Percentiles rank a stretch among this genome's conserved stretches.
Evolutionary conservation across 37 sponge, comb jelly and placozoan genomes (phyloP).

Genomic region (Haliclona indistincta): DNA sequence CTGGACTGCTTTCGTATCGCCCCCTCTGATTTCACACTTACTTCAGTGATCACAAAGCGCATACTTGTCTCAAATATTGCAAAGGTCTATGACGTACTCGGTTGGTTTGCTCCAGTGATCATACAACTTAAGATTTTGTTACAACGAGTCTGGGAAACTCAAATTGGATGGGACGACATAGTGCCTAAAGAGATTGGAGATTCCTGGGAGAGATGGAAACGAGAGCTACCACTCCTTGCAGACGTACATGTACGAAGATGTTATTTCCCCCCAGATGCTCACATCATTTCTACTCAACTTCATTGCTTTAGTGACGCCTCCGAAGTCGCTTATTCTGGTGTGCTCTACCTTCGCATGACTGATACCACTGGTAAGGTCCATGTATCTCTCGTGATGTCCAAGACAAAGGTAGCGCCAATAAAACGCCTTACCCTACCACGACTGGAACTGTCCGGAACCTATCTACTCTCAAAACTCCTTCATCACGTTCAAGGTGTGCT

Average conservation of each 20-base stretch:
- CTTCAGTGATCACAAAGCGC: constrained; percentile 19
- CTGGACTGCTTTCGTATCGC: constrained; percentile 8
- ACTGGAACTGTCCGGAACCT: constrained; percentile 3
- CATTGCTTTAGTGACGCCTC: constrained; percentile 13
- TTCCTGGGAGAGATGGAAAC: no score
- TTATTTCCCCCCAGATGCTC: background rate
- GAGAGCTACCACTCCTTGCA: no score
- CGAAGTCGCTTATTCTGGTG: no score
- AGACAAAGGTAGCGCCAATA: constrained; percentile 18
- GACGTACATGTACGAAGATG: no score
- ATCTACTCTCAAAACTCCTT: background rate
- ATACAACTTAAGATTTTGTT: constrained; percentile 40
- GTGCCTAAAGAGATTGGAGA: no score
- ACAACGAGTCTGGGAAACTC: constrained; percentile 20
- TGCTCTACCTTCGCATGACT: constrained; percentile 6
- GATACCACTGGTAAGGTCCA: constrained; percentile 7
- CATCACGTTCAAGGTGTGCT: constrained; percentile 7
- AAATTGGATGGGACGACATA: no score
- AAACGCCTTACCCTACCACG: no score
- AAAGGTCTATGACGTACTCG: constrained; percentile 27
- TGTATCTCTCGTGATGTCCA: constrained; percentile 4
- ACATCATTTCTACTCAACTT: background rate
- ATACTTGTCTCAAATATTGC: constrained; percentile 26
- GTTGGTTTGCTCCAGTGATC: background rate
- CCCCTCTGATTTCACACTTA: constrained; percentile 16